These are phyloP conservation scores for Tetragonula carbonaria DNA, from an alignment of 2,888 invertebrate genomes.

Conservation along the genomic window DNA sequence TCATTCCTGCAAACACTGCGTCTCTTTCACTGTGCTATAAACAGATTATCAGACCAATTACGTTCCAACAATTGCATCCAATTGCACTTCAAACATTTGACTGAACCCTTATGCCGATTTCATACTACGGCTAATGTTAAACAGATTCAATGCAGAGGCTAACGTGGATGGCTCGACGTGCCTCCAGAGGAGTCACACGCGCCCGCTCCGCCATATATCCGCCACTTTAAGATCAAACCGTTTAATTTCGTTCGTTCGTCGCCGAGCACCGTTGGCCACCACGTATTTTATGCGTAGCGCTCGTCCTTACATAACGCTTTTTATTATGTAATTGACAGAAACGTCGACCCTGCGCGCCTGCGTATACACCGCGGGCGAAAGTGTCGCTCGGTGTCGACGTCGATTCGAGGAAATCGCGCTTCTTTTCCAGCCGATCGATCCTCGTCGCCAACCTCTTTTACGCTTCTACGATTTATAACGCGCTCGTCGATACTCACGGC, in stretches of 20 bases:
- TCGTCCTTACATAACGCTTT: slow-evolving; percentile 82
- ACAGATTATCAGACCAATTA: background rate
- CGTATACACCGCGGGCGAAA: slow-evolving; percentile 61
- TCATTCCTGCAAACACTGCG: background rate
- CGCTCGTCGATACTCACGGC: background rate
- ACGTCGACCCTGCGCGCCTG: slow-evolving; percentile 73
- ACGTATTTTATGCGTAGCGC: slow-evolving; percentile 76
- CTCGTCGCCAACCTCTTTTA: slow-evolving; percentile 9
- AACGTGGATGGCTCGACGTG: background rate
- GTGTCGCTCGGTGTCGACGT: slow-evolving; percentile 53
- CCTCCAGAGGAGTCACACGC: background rate
- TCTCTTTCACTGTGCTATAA: background rate
- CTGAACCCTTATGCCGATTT: background rate
- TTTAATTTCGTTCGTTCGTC: slow-evolving; percentile 63
- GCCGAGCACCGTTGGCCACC: slow-evolving; percentile 59
- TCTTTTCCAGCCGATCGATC: slow-evolving; percentile 45
- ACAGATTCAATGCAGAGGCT: too few species aligned
- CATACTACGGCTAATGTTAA: background rate
- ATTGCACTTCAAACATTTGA: background rate
- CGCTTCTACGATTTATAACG: background rate
- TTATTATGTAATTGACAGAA: slow-evolving; percentile 83
- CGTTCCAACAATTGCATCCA: background rate
- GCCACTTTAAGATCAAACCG: slow-evolving; percentile 57
- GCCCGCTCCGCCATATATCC: slow-evolving; percentile 19
- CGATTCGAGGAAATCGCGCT: slow-evolving; percentile 24